phyloP scores from a whole-genome alignment of 1,140 invertebrate genomes.

The Drosophila sturtevanti region DNA sequence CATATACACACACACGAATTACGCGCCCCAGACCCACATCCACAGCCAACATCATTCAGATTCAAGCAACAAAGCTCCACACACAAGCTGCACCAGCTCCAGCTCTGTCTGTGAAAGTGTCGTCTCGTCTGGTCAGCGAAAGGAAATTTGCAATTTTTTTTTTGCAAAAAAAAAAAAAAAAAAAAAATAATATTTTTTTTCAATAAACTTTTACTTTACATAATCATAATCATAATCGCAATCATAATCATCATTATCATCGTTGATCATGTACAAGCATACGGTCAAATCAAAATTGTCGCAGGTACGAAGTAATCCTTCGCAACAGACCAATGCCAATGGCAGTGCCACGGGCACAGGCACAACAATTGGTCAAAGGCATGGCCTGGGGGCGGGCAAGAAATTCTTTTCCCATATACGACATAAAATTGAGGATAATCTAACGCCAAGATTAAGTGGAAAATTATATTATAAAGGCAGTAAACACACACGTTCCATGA shows the following conservation, averaged over 20 bases:
- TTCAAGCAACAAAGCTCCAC: constrained; percentile 3
- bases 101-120: constrained; percentile 72
- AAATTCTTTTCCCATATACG: constrained; percentile 78
- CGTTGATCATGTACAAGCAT: constrained; percentile 64
- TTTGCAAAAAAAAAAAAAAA: too few relatives aligned
- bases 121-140: constrained; percentile 59
- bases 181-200: too few relatives aligned
- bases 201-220: constrained; percentile 69
- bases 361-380: constrained; percentile 19
- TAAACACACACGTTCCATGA: constrained; percentile 77
- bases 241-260: too few relatives aligned
- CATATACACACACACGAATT: constrained; percentile 40
- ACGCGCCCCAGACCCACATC: constrained; percentile 26
- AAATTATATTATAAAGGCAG: constrained; percentile 72
- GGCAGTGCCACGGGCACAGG: constrained; percentile 20
- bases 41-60: background rate
- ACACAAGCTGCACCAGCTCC: constrained; percentile 29
- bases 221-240: constrained; percentile 18
- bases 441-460: constrained; percentile 70
- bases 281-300: constrained; percentile 70
- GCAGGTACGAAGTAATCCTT: constrained; percentile 54
- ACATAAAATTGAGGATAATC: constrained; percentile 79
- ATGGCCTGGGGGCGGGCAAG: constrained; percentile 59
- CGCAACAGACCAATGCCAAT: constrained; percentile 16
- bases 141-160: constrained; percentile 64